Base-by-base conservation (phyloP, 2,888 invertebrate genomes). In the Hypolimnas misippus region DNA sequence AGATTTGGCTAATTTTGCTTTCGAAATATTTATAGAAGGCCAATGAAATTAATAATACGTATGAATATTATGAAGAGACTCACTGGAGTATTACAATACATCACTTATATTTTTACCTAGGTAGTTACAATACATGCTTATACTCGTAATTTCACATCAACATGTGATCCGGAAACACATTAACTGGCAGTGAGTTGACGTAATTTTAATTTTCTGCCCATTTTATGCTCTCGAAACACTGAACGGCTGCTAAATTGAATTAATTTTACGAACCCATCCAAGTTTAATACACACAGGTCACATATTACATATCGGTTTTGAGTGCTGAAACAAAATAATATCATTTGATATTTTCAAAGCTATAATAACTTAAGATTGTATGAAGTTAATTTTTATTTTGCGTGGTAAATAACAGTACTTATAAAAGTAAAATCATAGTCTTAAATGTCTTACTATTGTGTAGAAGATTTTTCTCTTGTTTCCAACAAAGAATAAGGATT, bases 131-230 rank as follows among this genome's bases (percentile, higher is more conserved):
- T 25, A 25, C 25, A n/a, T 25, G 25, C 25, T 25, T 25, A 25
- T 25, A 25, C 25, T 44, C 35, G 38, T 67, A 58, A 53, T 74
- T 71, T 75, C 73, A 76, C 76, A 78, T 75, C 73, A 77, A 64
- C 72, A 73, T 72, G 68, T 76, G 76, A 80, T 72, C 78, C 75
- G 76, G 75, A 77, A 78, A 79, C 71, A 76, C 72, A 79, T 79
- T 83, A 78, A 71, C 65, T 68, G 68, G 57, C 60, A 71, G 57
- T 59, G 64, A 64, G 65, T 66, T 69, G 67, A 70, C 64, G 62
- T 65, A 66, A 65, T 69, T 69, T 72, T 71, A 73, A 75, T 76
- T 76, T 77, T 73, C 73, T 72, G 63, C 67, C 63, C 72, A 66
- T 73, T 73, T 77, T 73, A 74, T 75, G 72, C 44, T 60, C 52